Conservation (phyloP, 2,888 invertebrate species). For the Patella ulyssiponensis region DNA sequence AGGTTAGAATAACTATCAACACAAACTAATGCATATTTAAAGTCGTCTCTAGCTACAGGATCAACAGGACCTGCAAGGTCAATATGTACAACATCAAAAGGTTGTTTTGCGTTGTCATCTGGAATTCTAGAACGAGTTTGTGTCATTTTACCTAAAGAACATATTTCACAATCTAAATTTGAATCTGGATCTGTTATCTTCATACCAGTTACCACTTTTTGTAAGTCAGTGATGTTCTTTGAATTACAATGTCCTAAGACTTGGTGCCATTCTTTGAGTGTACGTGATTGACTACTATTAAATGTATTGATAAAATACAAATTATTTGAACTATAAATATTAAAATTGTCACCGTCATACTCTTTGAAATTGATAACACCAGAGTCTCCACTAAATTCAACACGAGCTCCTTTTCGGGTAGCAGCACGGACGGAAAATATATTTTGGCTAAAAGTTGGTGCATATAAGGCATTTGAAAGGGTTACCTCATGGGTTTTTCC, state of each 20-base stretch:
- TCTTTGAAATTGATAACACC: background rate
- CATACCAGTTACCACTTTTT: constrained; percentile 33
- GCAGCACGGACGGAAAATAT: constrained; percentile 41
- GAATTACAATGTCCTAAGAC: constrained; percentile 34
- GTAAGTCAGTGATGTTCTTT: constrained; percentile 28
- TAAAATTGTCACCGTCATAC: background rate
- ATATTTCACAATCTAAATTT: constrained; percentile 26
- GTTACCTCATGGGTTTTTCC: constrained; percentile 10
- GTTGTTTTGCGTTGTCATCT: background rate
- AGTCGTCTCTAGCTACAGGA: constrained; percentile 33
- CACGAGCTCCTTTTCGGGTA: constrained; percentile 27
- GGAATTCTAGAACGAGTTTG: background rate
- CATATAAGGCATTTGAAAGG: constrained; percentile 26
- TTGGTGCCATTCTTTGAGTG: constrained; percentile 27
- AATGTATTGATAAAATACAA: constrained; percentile 2
- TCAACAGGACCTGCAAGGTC: constrained; percentile 30
- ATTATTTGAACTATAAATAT: background rate
- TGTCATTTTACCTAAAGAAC: constrained; percentile 17
- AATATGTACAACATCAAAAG: constrained; percentile 21
- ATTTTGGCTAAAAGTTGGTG: constrained; percentile 32
- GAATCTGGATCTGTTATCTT: constrained; percentile 19
- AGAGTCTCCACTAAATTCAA: constrained; percentile 20
- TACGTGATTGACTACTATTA: background rate
- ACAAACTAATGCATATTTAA: constrained; percentile 31
- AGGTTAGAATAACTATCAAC: too few relatives aligned